These are phyloP conservation scores for Rutilus rutilus DNA, from an alignment of 2,113 vertebrate species.

Conservation along the genomic window DNA sequence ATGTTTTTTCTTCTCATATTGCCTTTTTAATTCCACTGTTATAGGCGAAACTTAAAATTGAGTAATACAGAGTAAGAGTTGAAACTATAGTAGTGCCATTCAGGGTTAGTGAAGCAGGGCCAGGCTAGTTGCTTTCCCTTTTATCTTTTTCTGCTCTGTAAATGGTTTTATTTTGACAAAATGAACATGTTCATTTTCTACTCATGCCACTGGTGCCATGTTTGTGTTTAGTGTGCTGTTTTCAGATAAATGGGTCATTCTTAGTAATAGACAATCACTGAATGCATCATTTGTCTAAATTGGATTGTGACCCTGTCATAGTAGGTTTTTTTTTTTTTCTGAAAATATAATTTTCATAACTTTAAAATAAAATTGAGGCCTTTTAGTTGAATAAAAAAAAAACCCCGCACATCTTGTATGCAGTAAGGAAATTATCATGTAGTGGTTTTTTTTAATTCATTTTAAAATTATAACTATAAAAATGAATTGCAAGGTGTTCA, in stretches of 20 bases:
- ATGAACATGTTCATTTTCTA: not conserved
- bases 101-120: not conserved
- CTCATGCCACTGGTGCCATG: slow-evolving; percentile 33
- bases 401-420: not conserved
- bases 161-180: not conserved
- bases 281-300: slow-evolving; percentile 16
- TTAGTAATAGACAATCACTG: slow-evolving; percentile 43
- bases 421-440: slow-evolving; percentile 12
- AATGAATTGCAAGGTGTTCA: slow-evolving; percentile 26
- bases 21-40: not conserved
- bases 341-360: not conserved
- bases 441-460: not conserved
- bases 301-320: not conserved
- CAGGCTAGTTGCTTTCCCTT: slow-evolving; percentile 16
- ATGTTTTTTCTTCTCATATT: not conserved
- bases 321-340: not conserved
- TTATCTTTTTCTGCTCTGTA: not conserved
- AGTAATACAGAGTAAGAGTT: slow-evolving; percentile 11
- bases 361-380: not conserved
- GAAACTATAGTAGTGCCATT: slow-evolving; percentile 18
- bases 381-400: not conserved
- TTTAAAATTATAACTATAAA: slow-evolving; percentile 37
- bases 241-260: slow-evolving; percentile 5
- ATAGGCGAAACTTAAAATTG: not conserved
- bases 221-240: slow-evolving; percentile 4